Evolutionary conservation across 1,140 invertebrate genomes (phyloP), one percentile per base, ranked within the genome.

Genomic region (Caenorhabditis tropicalis): DNA sequence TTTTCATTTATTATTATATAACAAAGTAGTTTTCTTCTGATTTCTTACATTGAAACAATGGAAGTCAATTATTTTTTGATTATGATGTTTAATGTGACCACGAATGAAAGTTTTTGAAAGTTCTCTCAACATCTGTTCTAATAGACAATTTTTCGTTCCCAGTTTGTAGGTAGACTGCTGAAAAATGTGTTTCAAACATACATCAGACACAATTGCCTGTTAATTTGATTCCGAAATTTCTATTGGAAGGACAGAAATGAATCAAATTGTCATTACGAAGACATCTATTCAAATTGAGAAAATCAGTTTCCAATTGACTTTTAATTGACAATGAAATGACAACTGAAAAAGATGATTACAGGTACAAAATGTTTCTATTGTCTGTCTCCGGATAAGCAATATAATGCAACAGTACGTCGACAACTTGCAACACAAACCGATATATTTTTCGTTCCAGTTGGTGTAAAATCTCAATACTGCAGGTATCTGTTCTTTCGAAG

Each of bases 401-500:
- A 65, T n/a, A 51, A 82, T 48, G 56, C 82, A 33, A 48, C 60
- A 39, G 36, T 82, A 16, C 36, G 82, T 16, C 36, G 82, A 74
- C 82, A 82, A 48, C 82, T 82, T 7, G 60, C 36, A 4, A 82
- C 82, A 3, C 82, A 82, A 33, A 48, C 36, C 9, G 82, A 82
- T 33, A 60, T 82, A 7, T 82, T 82, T 43, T 82, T 82, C 43
- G 70, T 46, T 39, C 82, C 46, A 2, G 7, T 70, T 19, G 82
- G 82, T 24, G 60, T 51, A 0, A 58, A 82, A 51, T 70, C 56
- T 21, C 36, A 43, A 5, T 39, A 58, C 21, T 82, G 82, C 82
- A 82, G 53, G 81, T n/a, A n/a, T n/a, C n/a, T n/a, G n/a, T n/a
- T 82, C 4, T 51, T 51, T 12, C 21, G 15, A 51, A 12, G 21